Evolutionary conservation across 2,113 vertebrate genomes (phyloP), one percentile per base, ranked within the genome.

Genomic region (Lethenteron reissneri): DNA sequence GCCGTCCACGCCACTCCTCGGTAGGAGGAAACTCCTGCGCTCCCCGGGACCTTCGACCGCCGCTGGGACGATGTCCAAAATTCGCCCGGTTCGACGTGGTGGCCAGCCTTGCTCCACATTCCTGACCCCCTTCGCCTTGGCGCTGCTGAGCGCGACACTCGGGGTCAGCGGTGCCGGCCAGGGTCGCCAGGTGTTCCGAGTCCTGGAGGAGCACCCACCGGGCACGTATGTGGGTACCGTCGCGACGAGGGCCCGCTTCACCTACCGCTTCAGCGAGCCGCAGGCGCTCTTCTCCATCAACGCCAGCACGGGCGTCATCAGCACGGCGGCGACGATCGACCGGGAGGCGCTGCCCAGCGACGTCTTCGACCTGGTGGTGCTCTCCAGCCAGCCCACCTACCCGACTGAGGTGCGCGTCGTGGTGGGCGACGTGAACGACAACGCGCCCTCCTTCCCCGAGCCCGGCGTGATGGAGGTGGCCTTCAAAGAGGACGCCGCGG

Each of bases 401-500:
- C 94, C 92, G 25, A 99, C 89, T 0, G 94, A 99, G 77, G 94
- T 99, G 75, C 81, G 94, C 2, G 89, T 99, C 57, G 76, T 90
- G 62, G 90, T 97, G 74, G 75, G 88, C 74, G 94, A 99, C 79
- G 88, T 97, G 9, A 96, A 99, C 0, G 94, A 99, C 77, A 97
- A 99, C 70, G 85, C 89, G 0, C 94, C 92, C 0, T 84, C 92
- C 73, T 99, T 99, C 75, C 91, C 92, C 0, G 92, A 99, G 71
- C 83, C 88, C 2, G 90, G 89, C 0, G 87, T 97, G 8, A 84
- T 87, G 12, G 41, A 41, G 41, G 92, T 99, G 77, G 85, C 87
- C 1, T 99, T 99, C 74, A 94, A 94, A 76, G 94, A 99, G 83
- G 94, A 99, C 78, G 87, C 90, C 2, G 85, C 88, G 78, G 88